These are phyloP conservation scores for Gobio occitaniae DNA, from an alignment of 2,797 vertebrate genomes.

Conservation along the genomic window DNA sequence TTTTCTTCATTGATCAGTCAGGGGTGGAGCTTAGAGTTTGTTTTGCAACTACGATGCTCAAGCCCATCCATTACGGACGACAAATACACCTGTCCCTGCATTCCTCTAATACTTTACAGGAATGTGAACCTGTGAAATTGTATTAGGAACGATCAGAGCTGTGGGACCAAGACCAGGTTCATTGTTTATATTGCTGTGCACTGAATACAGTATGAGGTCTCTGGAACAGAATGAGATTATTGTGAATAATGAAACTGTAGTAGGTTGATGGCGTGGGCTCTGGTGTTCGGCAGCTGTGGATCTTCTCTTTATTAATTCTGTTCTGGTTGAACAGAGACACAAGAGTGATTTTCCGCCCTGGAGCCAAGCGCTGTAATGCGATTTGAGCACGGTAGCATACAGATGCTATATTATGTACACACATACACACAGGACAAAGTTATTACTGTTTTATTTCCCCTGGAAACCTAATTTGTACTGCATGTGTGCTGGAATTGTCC, in stretches of 20 bases:
- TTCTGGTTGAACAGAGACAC: conserved; percentile 50
- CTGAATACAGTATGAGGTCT: conserved; percentile 45
- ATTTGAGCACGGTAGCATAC: conserved; percentile 29
- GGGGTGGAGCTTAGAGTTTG: conserved; percentile 7
- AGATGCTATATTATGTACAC: conserved; percentile 49
- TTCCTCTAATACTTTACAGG: conserved; percentile 1
- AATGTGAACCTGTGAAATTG: conserved; percentile 40
- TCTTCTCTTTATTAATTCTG: conserved; percentile 53
- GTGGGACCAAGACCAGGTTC: conserved; percentile 20
- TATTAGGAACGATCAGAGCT: conserved; percentile 39
- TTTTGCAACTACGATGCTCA: conserved; percentile 1
- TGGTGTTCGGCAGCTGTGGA: conserved; percentile 34
- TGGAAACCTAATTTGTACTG: conserved; percentile 53
- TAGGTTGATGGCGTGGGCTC: conserved; percentile 34
- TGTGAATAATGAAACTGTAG: conserved; percentile 45
- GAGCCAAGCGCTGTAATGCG: conserved; percentile 44
- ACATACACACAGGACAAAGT: conserved; percentile 15
- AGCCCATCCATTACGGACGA: not conserved
- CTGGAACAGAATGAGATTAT: conserved; percentile 47
- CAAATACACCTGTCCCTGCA: conserved; percentile 31
- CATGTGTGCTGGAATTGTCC: conserved; percentile 32
- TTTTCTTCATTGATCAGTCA: not conserved
- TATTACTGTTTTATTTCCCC: conserved; percentile 54
- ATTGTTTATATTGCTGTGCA: conserved; percentile 31
- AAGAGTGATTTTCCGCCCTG: conserved; percentile 48